Conservation (phyloP, 2,888 invertebrate genomes). For the Sesamia inferens region DNA sequence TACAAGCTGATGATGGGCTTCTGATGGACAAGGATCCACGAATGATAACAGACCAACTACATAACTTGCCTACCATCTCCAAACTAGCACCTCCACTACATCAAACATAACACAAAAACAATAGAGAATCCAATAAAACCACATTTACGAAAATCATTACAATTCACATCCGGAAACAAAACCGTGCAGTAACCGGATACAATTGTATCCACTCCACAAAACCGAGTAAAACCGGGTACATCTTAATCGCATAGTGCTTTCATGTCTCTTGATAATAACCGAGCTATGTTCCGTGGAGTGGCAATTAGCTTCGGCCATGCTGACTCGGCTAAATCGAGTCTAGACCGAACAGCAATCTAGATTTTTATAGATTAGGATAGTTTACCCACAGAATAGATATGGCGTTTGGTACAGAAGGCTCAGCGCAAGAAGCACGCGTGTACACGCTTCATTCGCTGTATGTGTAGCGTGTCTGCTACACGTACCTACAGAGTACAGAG, state of each 20-base stretch:
- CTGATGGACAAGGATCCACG: too few relatives aligned
- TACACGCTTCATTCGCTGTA: too few relatives aligned
- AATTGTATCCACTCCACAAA: constrained; percentile 34
- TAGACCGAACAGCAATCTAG: constrained; percentile 62
- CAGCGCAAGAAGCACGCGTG: too few relatives aligned
- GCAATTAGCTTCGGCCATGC: constrained; percentile 59
- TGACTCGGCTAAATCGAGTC: constrained; percentile 60
- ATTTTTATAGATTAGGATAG: constrained; percentile 60
- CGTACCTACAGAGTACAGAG: too few relatives aligned
- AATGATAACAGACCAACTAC: too few relatives aligned
- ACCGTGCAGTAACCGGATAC: constrained; percentile 43
- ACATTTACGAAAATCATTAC: constrained; percentile 1
- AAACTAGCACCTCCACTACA: too few relatives aligned
- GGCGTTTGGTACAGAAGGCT: constrained; percentile 7
- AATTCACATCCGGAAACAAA: constrained; percentile 31
- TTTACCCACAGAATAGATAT: constrained; percentile 32
- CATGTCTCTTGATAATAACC: constrained; percentile 63
- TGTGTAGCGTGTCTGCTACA: too few relatives aligned
- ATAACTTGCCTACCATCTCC: too few relatives aligned
- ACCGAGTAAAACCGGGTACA: constrained; percentile 44
- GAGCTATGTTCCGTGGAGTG: constrained; percentile 55
- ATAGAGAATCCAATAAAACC: neutral
- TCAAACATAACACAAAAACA: neutral
- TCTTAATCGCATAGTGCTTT: constrained; percentile 59
- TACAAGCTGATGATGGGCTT: too few relatives aligned